These are phyloP conservation scores for Sciurus niger DNA, from an alignment of 2,113 vertebrate genomes.

Conservation along the genomic window DNA sequence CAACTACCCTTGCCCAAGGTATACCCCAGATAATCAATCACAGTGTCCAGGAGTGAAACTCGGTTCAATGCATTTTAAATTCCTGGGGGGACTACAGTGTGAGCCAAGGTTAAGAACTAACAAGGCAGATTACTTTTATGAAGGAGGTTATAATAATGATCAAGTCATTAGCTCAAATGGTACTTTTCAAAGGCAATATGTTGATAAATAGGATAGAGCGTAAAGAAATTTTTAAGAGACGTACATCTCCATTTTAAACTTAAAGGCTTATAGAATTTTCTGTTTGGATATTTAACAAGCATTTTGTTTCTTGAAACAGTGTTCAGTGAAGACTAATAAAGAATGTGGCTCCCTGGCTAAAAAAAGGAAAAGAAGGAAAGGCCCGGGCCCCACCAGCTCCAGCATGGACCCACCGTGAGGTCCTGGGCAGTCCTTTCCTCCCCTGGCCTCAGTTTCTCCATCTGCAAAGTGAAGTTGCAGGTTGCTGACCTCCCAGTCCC, in stretches of 20 bases:
- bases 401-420: not conserved
- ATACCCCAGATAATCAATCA: not conserved
- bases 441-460: not conserved
- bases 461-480: not conserved
- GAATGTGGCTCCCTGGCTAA: not conserved
- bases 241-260: not conserved
- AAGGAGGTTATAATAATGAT: not conserved
- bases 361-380: not conserved
- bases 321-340: not conserved
- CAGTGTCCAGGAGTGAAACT: not conserved
- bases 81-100: not conserved
- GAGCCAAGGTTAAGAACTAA: not conserved
- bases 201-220: not conserved
- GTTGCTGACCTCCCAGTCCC: not conserved
- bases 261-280: not conserved
- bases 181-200: not conserved
- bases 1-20: not conserved
- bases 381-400: not conserved
- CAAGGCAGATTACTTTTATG: slow-evolving; percentile 13
- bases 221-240: not conserved
- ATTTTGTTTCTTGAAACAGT: slow-evolving; percentile 47
- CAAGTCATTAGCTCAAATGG: not conserved
- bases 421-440: not conserved
- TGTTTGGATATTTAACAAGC: not conserved
- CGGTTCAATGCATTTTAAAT: not conserved